Percentiles rank a stretch among this genome's conserved stretches.
Conservation (phyloP, 2,888 invertebrate genomes). For the Bugulina stolonifera region DNA sequence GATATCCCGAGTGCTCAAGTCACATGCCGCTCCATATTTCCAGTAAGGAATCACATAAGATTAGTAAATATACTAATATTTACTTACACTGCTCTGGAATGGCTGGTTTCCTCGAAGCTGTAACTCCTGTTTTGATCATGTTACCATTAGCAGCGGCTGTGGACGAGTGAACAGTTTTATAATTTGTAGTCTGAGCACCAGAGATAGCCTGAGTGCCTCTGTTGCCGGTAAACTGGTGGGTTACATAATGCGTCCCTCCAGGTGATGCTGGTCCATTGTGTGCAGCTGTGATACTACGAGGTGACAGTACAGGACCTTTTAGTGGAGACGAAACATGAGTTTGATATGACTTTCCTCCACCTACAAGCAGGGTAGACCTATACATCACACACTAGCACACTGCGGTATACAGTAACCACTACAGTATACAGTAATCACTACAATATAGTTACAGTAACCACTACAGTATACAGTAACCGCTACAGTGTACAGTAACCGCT, state of each 20-base stretch:
- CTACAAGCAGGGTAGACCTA: too few relatives aligned
- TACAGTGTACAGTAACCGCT: too few relatives aligned
- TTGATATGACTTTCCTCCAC: neutral
- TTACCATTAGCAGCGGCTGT: neutral
- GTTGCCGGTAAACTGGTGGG: neutral
- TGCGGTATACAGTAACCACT: too few relatives aligned
- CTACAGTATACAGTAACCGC: too few relatives aligned
- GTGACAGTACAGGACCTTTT: constrained; percentile 6
- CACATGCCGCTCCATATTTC: too few relatives aligned
- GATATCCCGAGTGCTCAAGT: too few relatives aligned
- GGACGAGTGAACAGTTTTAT: neutral
- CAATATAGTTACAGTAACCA: too few relatives aligned
- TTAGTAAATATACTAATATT: too few relatives aligned
- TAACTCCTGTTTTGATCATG: neutral
- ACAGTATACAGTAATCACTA: too few relatives aligned
- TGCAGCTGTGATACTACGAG: neutral
- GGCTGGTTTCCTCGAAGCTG: neutral
- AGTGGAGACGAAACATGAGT: neutral
- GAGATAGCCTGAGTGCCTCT: neutral
- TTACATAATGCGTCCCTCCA: neutral
- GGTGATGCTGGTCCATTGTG: neutral
- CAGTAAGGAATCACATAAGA: too few relatives aligned
- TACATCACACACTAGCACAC: too few relatives aligned
- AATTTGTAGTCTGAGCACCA: neutral
- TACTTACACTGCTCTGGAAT: constrained; percentile 17